phyloP scores from a whole-genome alignment of 1,140 invertebrate genomes.

The Bombus sylvicola region DNA sequence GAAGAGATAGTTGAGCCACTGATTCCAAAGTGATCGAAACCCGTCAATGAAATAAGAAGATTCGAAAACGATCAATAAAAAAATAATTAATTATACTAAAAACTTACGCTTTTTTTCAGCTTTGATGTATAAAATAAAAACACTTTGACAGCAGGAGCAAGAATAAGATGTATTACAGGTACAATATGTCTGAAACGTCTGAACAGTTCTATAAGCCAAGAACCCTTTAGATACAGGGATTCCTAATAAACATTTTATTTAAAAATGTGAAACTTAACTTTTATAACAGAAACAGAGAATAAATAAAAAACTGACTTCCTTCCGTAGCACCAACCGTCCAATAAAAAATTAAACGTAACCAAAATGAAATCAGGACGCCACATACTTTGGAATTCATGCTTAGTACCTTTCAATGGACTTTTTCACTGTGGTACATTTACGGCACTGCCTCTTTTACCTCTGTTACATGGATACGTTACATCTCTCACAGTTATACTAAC shows the following conservation, averaged over 20 bases:
- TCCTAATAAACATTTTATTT: conserved; percentile 16
- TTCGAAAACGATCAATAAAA: not conserved
- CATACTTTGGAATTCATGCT: conserved; percentile 26
- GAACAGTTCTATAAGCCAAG: conserved; percentile 54
- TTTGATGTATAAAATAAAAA: conserved; percentile 64
- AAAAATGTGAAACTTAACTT: not conserved
- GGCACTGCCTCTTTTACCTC: not conserved
- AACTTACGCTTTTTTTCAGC: conserved; percentile 67
- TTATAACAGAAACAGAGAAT: not conserved
- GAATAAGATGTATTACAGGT: conserved; percentile 49
- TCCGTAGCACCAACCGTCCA: not conserved
- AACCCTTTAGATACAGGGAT: conserved; percentile 35
- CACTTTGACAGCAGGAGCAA: conserved; percentile 72
- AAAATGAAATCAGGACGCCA: conserved; percentile 20
- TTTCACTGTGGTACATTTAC: not conserved
- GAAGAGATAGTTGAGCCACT: not conserved
- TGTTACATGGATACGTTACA: not conserved
- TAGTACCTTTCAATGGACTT: not conserved
- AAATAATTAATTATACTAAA: not conserved
- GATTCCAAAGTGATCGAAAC: conserved; percentile 38
- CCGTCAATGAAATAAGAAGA: not conserved
- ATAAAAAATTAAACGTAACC: not conserved
- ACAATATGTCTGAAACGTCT: conserved; percentile 62
- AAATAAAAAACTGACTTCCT: conserved; percentile 32
- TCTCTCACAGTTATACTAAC: not conserved